A percentile compares a stretch with the other conserved stretches of the same genome.
These are phyloP conservation scores for Lamellibrachia luymesi DNA, from an alignment of 1,140 invertebrate species.

Conservation along the genomic window DNA sequence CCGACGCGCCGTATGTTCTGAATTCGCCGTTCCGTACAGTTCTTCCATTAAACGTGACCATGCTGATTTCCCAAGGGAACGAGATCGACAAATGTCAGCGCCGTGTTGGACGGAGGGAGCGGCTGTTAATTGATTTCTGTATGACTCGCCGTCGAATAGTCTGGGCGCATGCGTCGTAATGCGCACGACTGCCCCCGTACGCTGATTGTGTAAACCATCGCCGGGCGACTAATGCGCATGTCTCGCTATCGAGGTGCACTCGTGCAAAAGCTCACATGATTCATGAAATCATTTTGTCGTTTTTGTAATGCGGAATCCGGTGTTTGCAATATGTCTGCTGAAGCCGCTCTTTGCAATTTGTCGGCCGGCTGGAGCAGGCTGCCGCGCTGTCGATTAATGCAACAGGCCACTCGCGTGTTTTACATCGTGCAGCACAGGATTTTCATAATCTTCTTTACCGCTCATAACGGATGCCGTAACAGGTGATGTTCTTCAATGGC, in stretches of 20 bases:
- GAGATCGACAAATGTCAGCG: background rate
- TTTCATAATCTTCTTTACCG: background rate
- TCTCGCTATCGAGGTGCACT: background rate
- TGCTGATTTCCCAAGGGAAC: background rate
- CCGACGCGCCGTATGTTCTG: background rate
- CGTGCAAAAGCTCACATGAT: background rate
- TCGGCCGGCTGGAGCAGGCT: background rate
- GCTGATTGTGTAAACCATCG: background rate
- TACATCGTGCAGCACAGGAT: background rate
- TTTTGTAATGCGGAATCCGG: background rate
- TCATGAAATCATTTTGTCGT: background rate
- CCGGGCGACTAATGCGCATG: background rate
- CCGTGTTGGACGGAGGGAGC: background rate
- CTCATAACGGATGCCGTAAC: too few relatives aligned
- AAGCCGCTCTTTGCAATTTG: background rate
- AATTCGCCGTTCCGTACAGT: too few relatives aligned
- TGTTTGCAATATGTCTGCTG: background rate
- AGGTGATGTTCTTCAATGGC: too few relatives aligned
- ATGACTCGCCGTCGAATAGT: background rate
- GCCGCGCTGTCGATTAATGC: background rate
- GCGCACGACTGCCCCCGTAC: too few relatives aligned
- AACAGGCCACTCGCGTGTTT: background rate
- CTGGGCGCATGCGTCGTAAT: background rate
- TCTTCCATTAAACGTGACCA: background rate
- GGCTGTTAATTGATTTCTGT: background rate